Evolutionary conservation across 1,140 invertebrate species (phyloP).

Genomic region (Drosophila busckii): DNA sequence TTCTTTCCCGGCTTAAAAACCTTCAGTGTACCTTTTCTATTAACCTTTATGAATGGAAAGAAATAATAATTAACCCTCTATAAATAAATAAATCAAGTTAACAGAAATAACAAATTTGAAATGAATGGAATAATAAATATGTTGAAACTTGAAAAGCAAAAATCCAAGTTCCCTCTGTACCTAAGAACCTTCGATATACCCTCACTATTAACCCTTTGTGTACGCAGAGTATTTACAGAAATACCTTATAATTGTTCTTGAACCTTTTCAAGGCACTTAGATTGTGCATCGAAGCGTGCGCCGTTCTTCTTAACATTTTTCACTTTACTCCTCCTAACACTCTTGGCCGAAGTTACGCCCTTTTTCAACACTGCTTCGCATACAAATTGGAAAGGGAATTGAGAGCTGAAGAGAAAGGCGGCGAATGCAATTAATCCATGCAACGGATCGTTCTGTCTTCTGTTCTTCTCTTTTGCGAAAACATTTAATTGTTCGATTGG

Average conservation of each 20-base stretch:
- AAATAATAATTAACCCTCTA: too few relatives aligned
- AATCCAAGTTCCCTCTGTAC: too few relatives aligned
- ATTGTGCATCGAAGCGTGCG: constrained; percentile 71
- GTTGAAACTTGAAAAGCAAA: too few relatives aligned
- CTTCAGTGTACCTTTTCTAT: too few relatives aligned
- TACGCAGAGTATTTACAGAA: constrained; percentile 29
- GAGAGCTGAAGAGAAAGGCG: background rate
- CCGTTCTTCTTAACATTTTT: constrained; percentile 27
- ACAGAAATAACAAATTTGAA: constrained; percentile 9
- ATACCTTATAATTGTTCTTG: constrained; percentile 72
- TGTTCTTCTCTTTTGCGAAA: constrained; percentile 50
- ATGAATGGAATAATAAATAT: constrained; percentile 26
- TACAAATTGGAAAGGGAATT: background rate
- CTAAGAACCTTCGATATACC: too few relatives aligned
- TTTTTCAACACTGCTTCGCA: constrained; percentile 36
- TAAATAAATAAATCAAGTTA: constrained; percentile 9
- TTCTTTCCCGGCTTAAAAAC: too few relatives aligned
- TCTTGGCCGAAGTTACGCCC: constrained; percentile 29
- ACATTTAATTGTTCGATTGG: constrained; percentile 70
- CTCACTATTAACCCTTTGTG: too few relatives aligned
- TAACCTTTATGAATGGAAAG: too few relatives aligned
- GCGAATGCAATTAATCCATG: constrained; percentile 68
- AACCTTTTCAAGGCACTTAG: constrained; percentile 68
- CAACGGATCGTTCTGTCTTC: constrained; percentile 36
- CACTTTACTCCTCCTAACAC: constrained; percentile 11